Percentiles rank a stretch among this genome's conserved stretches.
These are phyloP conservation scores for Galeopsomyia nigrocyanea DNA, from an alignment of 2,888 invertebrate species.

Conservation along the genomic window DNA sequence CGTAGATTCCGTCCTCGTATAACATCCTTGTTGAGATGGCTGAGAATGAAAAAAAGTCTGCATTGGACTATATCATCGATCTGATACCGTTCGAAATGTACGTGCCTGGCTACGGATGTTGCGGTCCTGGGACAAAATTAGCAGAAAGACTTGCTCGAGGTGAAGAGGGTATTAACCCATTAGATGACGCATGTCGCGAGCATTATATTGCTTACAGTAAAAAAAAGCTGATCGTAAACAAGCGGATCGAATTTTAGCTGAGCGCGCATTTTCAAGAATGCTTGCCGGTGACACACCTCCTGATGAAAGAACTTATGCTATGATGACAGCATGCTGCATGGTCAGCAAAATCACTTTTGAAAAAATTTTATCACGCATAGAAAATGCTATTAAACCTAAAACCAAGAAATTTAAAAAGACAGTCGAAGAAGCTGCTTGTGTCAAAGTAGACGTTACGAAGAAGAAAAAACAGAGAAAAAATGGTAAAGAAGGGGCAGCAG, in stretches of 20 bases:
- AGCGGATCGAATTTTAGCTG: not conserved
- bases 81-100: not conserved
- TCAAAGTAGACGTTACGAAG: not conserved
- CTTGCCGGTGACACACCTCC: not conserved
- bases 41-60: not conserved
- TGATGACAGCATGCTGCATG: slow-evolving; percentile 6
- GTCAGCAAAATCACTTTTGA: slow-evolving; percentile 5
- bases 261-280: not conserved
- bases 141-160: not conserved
- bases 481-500: not conserved
- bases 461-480: not conserved
- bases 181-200: not conserved
- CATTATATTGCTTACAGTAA: not conserved
- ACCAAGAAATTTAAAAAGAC: too few species aligned
- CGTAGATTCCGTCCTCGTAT: not conserved
- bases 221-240: not conserved
- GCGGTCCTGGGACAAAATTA: not conserved
- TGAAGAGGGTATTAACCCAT: not conserved
- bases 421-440: too few species aligned
- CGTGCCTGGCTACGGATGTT: not conserved
- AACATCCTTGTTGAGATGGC: too few species aligned
- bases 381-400: not conserved
- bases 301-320: not conserved
- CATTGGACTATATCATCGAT: not conserved
- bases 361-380: not conserved